phyloP scores from a whole-genome alignment of 2,888 invertebrate genomes.

The Hypomecis atomaria region DNA sequence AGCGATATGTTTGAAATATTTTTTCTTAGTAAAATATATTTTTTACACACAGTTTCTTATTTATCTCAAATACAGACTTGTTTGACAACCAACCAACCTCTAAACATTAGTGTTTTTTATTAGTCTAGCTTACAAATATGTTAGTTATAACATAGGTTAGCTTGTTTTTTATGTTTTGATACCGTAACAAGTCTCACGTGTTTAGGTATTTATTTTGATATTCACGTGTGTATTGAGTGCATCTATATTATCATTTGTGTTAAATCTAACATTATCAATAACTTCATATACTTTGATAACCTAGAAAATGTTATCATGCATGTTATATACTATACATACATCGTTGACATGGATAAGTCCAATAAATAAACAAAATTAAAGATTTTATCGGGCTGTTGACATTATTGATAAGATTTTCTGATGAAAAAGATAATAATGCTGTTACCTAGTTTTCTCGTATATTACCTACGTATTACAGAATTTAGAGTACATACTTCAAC shows the following conservation, averaged over 20 bases:
- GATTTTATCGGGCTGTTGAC: slow-evolving; percentile 12
- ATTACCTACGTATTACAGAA: no score
- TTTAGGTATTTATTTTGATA: neutral
- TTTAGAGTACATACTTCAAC: no score
- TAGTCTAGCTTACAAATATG: no score
- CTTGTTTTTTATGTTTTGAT: no score
- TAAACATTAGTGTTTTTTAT: no score
- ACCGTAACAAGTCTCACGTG: neutral
- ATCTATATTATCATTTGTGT: slow-evolving; percentile 1
- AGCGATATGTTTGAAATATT: no score
- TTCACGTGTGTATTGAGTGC: slow-evolving; percentile 1
- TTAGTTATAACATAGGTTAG: no score
- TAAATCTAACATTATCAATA: slow-evolving; percentile 16
- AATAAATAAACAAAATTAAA: slow-evolving; percentile 5
- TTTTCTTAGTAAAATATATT: no score
- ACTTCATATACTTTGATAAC: slow-evolving; percentile 16
- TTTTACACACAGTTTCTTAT: no score
- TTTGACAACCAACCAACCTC: no score
- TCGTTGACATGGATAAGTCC: slow-evolving; percentile 18
- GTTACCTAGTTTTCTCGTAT: neutral
- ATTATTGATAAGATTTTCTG: slow-evolving; percentile 2
- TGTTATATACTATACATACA: neutral
- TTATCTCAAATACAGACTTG: no score
- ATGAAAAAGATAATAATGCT: neutral
- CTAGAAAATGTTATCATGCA: slow-evolving; percentile 22